Evolutionary conservation across 2,888 invertebrate genomes (phyloP).

Genomic region (Allygus modestus): DNA sequence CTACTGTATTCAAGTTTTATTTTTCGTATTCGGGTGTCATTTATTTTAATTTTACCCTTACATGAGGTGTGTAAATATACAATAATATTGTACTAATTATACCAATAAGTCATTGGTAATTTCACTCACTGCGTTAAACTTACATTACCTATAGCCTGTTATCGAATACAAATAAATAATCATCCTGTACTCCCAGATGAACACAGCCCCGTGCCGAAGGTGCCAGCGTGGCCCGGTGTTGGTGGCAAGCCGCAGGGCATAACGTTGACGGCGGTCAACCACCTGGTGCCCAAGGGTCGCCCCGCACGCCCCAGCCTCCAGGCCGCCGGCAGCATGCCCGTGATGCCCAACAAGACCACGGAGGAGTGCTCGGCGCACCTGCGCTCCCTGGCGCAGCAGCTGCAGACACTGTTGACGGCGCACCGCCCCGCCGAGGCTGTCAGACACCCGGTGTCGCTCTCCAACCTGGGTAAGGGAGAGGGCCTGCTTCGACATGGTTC

Average conservation of each 20-base stretch:
- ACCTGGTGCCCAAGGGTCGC: not conserved
- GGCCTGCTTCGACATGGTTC: not conserved
- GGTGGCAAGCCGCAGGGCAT: not conserved
- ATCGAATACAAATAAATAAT: too few relatives aligned
- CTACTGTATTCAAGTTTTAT: too few relatives aligned
- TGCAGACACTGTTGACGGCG: not conserved
- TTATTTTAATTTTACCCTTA: too few relatives aligned
- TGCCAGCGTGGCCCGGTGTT: not conserved
- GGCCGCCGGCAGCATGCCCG: constrained; percentile 40
- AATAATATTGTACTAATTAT: too few relatives aligned
- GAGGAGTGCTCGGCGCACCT: constrained; percentile 40
- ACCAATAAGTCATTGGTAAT: too few relatives aligned
- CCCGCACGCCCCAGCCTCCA: not conserved
- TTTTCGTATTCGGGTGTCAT: too few relatives aligned
- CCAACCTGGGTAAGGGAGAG: constrained; percentile 10
- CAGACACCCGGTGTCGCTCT: not conserved
- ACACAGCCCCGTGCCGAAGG: constrained; percentile 37
- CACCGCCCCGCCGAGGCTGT: not conserved
- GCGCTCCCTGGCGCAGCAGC: constrained; percentile 28
- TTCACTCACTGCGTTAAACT: too few relatives aligned
- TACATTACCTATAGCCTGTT: too few relatives aligned
- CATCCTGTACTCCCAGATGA: constrained; percentile 7
- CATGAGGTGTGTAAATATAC: too few relatives aligned
- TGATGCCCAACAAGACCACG: not conserved
- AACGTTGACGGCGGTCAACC: not conserved